Percentiles rank a stretch among this genome's conserved stretches.
Evolutionary conservation across 2,113 vertebrate species (phyloP).

Genomic region (Epinephelus cyanopodus): DNA sequence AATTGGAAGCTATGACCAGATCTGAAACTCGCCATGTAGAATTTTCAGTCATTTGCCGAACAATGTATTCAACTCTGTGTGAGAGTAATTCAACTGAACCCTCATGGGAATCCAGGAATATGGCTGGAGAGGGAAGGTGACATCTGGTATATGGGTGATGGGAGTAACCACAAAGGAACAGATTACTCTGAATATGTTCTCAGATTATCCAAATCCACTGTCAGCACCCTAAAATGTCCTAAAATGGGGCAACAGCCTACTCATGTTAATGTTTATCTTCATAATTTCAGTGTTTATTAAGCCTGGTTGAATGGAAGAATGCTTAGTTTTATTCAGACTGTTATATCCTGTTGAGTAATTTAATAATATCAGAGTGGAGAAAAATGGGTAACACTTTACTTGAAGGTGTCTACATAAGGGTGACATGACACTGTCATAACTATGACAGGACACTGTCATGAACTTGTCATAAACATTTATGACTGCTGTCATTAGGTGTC

Average conservation of each 20-base stretch:
- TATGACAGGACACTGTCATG: no score
- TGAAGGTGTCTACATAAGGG: no score
- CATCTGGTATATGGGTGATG: background rate
- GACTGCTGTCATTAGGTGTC: no score
- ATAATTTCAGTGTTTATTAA: background rate
- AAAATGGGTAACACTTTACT: no score
- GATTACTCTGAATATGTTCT: background rate
- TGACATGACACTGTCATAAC: no score
- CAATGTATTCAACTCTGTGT: conserved; percentile 6
- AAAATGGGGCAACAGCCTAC: background rate
- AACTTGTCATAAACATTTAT: no score
- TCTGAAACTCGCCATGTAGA: background rate
- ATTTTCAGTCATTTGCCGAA: conserved; percentile 5
- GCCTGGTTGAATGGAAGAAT: no score
- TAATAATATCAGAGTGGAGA: no score
- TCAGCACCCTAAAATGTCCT: background rate
- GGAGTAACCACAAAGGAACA: background rate
- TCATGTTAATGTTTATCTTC: no score
- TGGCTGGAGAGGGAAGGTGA: conserved; percentile 9
- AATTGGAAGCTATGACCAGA: background rate
- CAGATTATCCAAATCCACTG: background rate
- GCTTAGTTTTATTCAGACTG: no score
- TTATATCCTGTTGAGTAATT: no score
- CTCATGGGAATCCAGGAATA: background rate
- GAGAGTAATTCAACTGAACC: background rate